Evolutionary conservation across 2,888 invertebrate genomes (phyloP).

Genomic region (Zootermopsis nevadensis): DNA sequence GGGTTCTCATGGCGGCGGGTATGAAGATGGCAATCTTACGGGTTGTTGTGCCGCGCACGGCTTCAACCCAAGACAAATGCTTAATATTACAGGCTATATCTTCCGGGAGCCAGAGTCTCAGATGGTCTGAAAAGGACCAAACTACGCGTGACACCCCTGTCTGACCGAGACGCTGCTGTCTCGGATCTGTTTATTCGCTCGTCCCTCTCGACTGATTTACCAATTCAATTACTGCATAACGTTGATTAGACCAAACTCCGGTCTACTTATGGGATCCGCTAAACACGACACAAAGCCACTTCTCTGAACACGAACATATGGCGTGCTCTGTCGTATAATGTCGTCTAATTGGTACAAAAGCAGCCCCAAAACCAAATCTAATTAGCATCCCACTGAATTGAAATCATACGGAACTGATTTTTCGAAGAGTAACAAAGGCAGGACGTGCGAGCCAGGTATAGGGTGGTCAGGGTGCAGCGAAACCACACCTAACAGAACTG

Average conservation of each 20-base stretch:
- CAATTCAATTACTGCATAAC: constrained; percentile 40
- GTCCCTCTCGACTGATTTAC: constrained; percentile 14
- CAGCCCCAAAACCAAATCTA: constrained; percentile 26
- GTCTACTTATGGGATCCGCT: constrained; percentile 37
- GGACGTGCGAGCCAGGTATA: neutral
- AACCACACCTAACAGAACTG: too few species aligned
- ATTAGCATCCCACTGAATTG: constrained; percentile 9
- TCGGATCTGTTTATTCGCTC: neutral
- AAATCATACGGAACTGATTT: constrained; percentile 33
- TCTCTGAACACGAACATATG: neutral
- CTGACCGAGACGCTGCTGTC: neutral
- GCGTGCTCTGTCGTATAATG: constrained; percentile 35
- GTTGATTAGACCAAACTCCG: constrained; percentile 48
- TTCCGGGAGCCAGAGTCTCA: too few species aligned
- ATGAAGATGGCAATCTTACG: too few species aligned
- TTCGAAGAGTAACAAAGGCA: constrained; percentile 18
- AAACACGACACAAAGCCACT: constrained; percentile 25
- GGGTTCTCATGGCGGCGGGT: too few species aligned
- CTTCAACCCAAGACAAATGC: too few species aligned
- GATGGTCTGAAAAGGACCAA: too few species aligned
- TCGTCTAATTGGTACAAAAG: constrained; percentile 34
- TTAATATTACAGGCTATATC: too few species aligned
- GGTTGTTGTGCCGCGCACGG: too few species aligned
- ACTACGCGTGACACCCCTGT: neutral
- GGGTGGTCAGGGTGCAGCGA: neutral